A percentile compares a stretch with the other conserved stretches of the same genome.
phyloP scores from a whole-genome alignment of 2,797 vertebrate species.

The Chloroceryle inda region DNA sequence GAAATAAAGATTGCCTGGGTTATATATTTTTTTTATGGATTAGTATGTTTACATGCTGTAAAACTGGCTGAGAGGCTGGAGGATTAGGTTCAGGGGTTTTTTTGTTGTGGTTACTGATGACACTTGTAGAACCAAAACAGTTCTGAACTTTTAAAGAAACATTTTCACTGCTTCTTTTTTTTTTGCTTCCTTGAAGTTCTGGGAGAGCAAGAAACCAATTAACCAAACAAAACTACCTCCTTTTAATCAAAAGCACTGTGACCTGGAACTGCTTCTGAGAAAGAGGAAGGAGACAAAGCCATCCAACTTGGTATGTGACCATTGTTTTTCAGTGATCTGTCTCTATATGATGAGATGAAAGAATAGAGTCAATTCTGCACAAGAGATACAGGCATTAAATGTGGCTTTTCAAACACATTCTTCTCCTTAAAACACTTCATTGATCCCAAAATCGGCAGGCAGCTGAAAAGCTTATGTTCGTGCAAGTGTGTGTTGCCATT shows the following conservation, averaged over 20 bases:
- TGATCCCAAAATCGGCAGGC: background rate
- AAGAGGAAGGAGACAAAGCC: background rate
- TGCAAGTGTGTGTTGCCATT: background rate
- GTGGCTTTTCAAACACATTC: background rate
- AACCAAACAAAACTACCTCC: background rate
- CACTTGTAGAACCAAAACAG: fast-evolving
- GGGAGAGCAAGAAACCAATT: background rate
- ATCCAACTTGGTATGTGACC: background rate
- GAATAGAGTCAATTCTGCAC: background rate
- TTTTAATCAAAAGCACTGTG: background rate
- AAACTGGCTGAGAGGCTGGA: background rate
- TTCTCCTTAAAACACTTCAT: background rate
- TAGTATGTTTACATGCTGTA: background rate
- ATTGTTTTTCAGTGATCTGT: background rate
- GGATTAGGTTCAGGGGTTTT: background rate
- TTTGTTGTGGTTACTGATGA: background rate
- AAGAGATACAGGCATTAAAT: background rate
- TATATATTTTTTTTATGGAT: fast-evolving
- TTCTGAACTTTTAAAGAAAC: background rate
- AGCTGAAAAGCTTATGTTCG: background rate
- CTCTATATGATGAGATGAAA: background rate
- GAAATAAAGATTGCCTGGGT: background rate
- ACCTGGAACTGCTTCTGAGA: background rate
- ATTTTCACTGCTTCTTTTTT: background rate
- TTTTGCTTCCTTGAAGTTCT: background rate